Base-by-base conservation (phyloP, 2,888 invertebrate genomes). In the Zygaena filipendulae region DNA sequence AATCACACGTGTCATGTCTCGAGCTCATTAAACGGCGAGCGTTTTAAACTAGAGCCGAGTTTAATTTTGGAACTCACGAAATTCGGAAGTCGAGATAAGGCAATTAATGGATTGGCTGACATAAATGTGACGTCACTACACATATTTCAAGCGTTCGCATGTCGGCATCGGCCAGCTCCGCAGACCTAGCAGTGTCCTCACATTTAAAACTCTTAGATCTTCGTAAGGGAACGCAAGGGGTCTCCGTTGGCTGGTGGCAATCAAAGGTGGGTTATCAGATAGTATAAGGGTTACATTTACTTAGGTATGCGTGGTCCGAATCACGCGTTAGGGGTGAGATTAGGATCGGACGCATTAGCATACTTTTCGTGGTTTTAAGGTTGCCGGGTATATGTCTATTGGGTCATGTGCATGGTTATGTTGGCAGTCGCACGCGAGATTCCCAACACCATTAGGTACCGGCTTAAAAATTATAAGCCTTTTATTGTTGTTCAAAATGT, bases 61-160 rank as follows among this genome's bases (percentile, higher is more conserved):
- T 52, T 43, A 47, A 49, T 52, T 49, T 47, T 52, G 48, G 49
- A 59, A 63, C 67, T 62, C 67, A 72, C 69, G 68, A 71, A n/a
- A 66, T 70, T 71, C 68, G 71, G 72, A 70, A 71, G 69, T 64
- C 52, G 40, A 71, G 77, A 77, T 79, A 79, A 75, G 69, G 60
- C 50, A 60, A 68, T 68, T 74, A 77, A 77, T 74, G 74, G 75
- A 79, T 75, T 75, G 70, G 69, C 64, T 74, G 72, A 75, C 75
- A 75, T 71, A 72, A 75, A 72, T 61, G 74, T 77, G 74, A 74
- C 77, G 77, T 75, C 77, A 75, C 63, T 56, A 52, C 71, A 74
- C 70, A 74, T 74, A 72, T 75, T 75, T 75, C 69, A 69, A 59
- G 47, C 59, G 61, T 39, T 74, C 63, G 75, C 74, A 74, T 74